Evolutionary conservation across 2,888 invertebrate genomes (phyloP), one percentile per base, ranked within the genome.

Genomic region (Tipula vernalis): DNA sequence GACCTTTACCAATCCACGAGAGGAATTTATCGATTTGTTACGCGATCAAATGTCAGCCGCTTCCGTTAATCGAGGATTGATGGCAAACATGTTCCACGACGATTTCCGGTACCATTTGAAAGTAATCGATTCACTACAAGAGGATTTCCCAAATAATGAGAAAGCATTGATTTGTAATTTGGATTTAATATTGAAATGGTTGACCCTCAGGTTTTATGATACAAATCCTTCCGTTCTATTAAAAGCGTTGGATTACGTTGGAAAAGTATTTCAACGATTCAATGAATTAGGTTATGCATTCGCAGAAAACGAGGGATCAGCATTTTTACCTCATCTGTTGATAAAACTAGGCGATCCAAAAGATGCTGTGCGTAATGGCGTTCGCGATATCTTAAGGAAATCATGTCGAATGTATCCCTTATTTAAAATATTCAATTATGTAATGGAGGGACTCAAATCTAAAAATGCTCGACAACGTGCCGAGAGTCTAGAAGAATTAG

Each of bases 201-300:
- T 98, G 89, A 98, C 99, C 0, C 92, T 99, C 85, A 93, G 99
- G 87, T 99, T 99, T 92, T 99, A 98, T 90, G 99, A 99, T 92
- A 99, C 99, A 36, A 99, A 99, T 93, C 99, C 99, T 10, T 98
- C 98, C 15, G 99, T 99, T 51, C 93, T 99, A 87, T 93, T 99
- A 89, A 98, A 98, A 92, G 98, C 97, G n/a, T 92, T 99, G 89
- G 99, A 99, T 90, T 99, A 98, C 91, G 92, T 99, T 12, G 95
- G 95, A 88, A 91, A 94, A 18, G 96, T 98, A 87, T 98, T 99
- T 91, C 94, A 94, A 88, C 93, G 95, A 90, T 93, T 98, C 42
- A 95, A 95, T 85, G 95, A 96, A 71, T 94, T 94, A 88, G 95
- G 96, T 88, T 98, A 98, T 90, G 95, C 95, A 71, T 94, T 99